Evolutionary conservation across 2,113 vertebrate genomes (phyloP), one percentile per base, ranked within the genome.

Genomic region (Elephantulus edwardii): DNA sequence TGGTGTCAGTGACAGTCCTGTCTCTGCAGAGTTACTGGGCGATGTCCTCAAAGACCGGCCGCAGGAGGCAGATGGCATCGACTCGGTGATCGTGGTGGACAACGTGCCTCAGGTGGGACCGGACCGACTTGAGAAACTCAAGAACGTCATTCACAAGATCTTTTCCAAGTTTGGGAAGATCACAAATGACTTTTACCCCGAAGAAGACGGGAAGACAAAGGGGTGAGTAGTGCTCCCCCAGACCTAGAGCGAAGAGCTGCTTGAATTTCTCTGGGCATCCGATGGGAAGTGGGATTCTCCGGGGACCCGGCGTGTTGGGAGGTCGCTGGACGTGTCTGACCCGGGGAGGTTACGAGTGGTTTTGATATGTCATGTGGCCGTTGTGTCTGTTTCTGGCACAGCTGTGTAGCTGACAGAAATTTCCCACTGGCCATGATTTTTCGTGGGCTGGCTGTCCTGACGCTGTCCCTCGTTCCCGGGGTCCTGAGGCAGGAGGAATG

Each of bases 121-220:
- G 0, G 99, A 99, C 83, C 98, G 99, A 6, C 95, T 99, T 77
- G 99, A 99, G 93, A 99, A 99, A 75, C 98, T 99, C 26, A 99
- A 99, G 93, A 99, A 99, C 10, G 99, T 99, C 95, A 98, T 99
- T 90, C 98, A 99, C 95, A 99, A 99, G 97, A 99, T 99, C 94
- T 99, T 99, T 96, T 99, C 99, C 87, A 99, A 99, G 95, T 99
- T 99, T 88, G 99, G 99, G 58, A 99, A 99, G 96, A 99, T 99
- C 96, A 98, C 98, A 54, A 99, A 99, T 9, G 99, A 99, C 92
- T 99, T 98, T 96, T 99, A 99, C n/a, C 99, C 99, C 0, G 98
- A 99, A 38, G 97, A 97, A 60, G 99, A 99, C 3, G 99, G 99
- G 5, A 97, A 98, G 95, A 99, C 99, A 22, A 99, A 99, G 97